phyloP scores from a whole-genome alignment of 2,888 invertebrate genomes.

The Himalopsyche japonica region DNA sequence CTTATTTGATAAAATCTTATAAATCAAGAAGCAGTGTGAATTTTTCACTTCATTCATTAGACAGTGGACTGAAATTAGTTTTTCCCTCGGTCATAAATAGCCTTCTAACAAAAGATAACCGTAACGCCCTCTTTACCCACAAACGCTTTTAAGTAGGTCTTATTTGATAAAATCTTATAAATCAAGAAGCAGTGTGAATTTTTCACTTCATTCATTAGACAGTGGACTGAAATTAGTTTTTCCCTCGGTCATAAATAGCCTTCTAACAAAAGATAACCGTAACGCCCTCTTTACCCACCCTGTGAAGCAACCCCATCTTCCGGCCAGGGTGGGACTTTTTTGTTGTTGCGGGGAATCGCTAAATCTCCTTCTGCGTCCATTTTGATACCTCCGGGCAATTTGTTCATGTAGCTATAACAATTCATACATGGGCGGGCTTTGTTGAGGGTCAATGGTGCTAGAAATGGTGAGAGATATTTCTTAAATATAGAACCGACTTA shows the following conservation, averaged over 20 bases:
- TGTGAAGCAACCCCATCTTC: background rate
- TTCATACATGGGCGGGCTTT: background rate
- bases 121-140: background rate
- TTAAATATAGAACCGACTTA: too few species aligned
- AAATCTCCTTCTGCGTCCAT: background rate
- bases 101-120: slow-evolving; percentile 17
- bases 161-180: background rate
- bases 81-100: slow-evolving; percentile 31
- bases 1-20: background rate
- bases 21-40: background rate
- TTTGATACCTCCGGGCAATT: background rate
- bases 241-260: slow-evolving; percentile 31
- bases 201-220: background rate
- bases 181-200: background rate
- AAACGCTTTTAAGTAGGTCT: background rate
- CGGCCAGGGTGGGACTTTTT: background rate
- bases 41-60: background rate
- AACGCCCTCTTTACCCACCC: background rate
- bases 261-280: slow-evolving; percentile 14
- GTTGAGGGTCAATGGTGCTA: background rate
- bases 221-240: slow-evolving; percentile 2
- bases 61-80: background rate
- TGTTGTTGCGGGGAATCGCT: background rate
- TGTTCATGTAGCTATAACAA: background rate
- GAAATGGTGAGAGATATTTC: too few species aligned